Percentiles rank a stretch among this genome's conserved stretches.
Evolutionary conservation across 2,888 invertebrate genomes (phyloP).

Genomic region (Torymus tubicola): DNA sequence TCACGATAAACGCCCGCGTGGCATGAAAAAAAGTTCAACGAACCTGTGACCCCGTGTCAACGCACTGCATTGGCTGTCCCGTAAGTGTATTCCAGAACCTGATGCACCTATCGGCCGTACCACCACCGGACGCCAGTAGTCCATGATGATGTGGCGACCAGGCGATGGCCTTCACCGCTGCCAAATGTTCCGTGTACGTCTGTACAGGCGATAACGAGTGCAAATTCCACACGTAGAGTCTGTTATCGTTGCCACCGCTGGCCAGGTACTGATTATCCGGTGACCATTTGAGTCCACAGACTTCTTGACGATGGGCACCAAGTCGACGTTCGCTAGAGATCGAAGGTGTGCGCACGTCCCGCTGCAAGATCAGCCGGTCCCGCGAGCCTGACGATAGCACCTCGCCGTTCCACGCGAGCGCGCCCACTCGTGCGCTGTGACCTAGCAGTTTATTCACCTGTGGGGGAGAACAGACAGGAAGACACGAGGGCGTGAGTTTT

Average conservation of each 20-base stretch:
- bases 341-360: conserved; percentile 93
- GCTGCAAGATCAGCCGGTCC: conserved; percentile 94
- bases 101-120: conserved; percentile 98
- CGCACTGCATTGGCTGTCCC: conserved; percentile 98
- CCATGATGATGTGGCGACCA: conserved; percentile 99
- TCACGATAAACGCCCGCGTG: neutral
- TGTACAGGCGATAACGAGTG: conserved; percentile 93
- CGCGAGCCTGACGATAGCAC: conserved; percentile 96
- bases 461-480: conserved; percentile 45
- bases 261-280: conserved; percentile 98
- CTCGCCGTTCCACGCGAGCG: conserved; percentile 98
- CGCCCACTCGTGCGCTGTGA: conserved; percentile 94
- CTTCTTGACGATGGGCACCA: conserved; percentile 96
- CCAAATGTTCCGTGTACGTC: conserved; percentile 96
- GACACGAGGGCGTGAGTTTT: no score
- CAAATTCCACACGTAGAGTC: conserved; percentile 94
- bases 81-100: conserved; percentile 99
- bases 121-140: conserved; percentile 96
- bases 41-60: conserved; percentile 95
- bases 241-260: conserved; percentile 98
- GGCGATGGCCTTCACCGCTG: conserved; percentile 98
- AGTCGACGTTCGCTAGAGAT: conserved; percentile 86
- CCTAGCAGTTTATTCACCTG: conserved; percentile 94
- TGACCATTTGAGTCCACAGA: conserved; percentile 99
- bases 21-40: conserved; percentile 6